These are phyloP conservation scores for Philopotamus ludificatus DNA, from an alignment of 1,140 invertebrate genomes.

Conservation along the genomic window DNA sequence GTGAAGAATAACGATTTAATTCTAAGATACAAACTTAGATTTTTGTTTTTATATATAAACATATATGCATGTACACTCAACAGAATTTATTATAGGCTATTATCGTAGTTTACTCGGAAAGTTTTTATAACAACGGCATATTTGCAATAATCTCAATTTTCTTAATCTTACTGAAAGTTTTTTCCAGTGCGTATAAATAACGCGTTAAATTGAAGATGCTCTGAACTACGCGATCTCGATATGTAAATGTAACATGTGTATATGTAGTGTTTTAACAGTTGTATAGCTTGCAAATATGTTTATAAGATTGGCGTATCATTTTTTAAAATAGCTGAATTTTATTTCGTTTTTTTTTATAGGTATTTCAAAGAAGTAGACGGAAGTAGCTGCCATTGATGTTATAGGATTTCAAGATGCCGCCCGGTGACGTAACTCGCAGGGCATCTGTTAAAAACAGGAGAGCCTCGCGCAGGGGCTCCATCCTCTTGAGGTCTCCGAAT, in stretches of 20 bases:
- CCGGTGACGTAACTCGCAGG: conserved; percentile 53
- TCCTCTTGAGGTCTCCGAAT: conserved; percentile 48
- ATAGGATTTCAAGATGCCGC: conserved; percentile 45
- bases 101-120: too few relatives aligned
- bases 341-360: conserved; percentile 2
- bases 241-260: not conserved
- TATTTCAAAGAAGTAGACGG: not conserved
- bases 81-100: too few relatives aligned
- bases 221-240: not conserved
- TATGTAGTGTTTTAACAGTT: not conserved
- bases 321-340: not conserved
- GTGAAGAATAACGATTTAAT: too few relatives aligned
- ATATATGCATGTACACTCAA: too few relatives aligned
- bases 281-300: not conserved
- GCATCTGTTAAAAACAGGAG: conserved; percentile 54
- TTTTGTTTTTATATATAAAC: too few relatives aligned
- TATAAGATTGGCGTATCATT: not conserved
- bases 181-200: not conserved
- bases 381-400: conserved; percentile 2
- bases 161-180: not conserved
- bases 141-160: too few relatives aligned
- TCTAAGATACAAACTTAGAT: too few relatives aligned
- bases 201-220: not conserved
- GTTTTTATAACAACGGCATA: too few relatives aligned
- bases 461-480: conserved; percentile 50